phyloP scores from a whole-genome alignment of 1,140 invertebrate species.

The Hyles vespertilio region DNA sequence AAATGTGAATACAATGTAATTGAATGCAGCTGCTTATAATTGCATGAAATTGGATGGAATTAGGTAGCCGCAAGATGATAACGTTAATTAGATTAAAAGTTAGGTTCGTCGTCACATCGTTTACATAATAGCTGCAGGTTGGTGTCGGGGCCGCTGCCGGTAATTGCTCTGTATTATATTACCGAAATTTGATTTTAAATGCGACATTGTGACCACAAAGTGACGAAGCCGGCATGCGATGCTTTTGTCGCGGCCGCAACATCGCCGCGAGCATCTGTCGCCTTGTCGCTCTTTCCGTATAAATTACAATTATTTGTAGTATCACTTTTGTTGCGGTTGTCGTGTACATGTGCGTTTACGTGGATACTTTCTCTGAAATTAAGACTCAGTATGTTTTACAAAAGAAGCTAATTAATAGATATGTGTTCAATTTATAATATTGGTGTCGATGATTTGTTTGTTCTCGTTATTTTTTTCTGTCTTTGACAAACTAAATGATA shows the following conservation, averaged over 20 bases:
- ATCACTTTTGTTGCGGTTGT: conserved; percentile 48
- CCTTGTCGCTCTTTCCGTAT: conserved; percentile 64
- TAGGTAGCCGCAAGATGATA: not conserved
- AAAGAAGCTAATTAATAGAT: too few relatives aligned
- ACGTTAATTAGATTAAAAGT: conserved; percentile 17
- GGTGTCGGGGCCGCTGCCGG: conserved; percentile 23
- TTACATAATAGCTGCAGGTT: conserved; percentile 32
- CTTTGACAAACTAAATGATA: too few relatives aligned
- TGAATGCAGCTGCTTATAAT: not conserved
- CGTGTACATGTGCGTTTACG: conserved; percentile 19
- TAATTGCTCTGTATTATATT: conserved; percentile 40
- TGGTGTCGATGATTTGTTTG: too few relatives aligned
- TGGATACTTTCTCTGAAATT: not conserved
- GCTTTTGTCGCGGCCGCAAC: conserved; percentile 47
- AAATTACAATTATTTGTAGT: conserved; percentile 64
- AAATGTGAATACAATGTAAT: too few relatives aligned
- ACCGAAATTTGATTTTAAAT: conserved; percentile 64
- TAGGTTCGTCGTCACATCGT: conserved; percentile 22
- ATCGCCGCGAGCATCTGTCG: conserved; percentile 72
- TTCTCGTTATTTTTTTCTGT: too few relatives aligned
- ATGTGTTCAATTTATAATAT: too few relatives aligned
- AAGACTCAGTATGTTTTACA: too few relatives aligned
- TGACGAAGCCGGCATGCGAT: conserved; percentile 51
- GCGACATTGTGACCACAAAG: conserved; percentile 63
- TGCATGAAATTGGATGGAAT: not conserved